Conservation (phyloP, 2,888 invertebrate species). For the Scaptomyza polygonia region DNA sequence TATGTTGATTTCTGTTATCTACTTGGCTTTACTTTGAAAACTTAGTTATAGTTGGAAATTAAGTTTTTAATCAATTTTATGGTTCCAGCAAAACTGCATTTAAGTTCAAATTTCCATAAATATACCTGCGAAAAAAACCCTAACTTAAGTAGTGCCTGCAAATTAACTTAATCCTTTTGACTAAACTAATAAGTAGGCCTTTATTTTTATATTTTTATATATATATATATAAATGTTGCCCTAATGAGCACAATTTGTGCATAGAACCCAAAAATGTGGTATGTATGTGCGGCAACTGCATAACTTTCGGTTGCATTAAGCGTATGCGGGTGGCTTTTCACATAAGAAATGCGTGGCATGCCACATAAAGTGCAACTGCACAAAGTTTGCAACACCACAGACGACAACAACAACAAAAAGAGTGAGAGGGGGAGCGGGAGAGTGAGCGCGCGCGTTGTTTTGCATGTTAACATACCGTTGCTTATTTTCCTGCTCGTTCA, state of each 20-base stretch:
- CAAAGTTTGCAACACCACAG: slow-evolving; percentile 26
- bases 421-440: background rate
- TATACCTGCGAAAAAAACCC: too few relatives aligned
- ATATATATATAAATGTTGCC: background rate
- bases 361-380: slow-evolving; percentile 44
- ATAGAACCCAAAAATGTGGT: slow-evolving; percentile 1
- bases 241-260: slow-evolving; percentile 13
- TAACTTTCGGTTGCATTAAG: slow-evolving; percentile 5
- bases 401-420: background rate
- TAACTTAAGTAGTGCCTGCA: background rate
- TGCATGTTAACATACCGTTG: slow-evolving; percentile 53
- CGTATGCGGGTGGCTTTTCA: slow-evolving; percentile 3
- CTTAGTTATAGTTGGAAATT: too few relatives aligned
- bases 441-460: too few relatives aligned
- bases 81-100: too few relatives aligned
- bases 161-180: background rate
- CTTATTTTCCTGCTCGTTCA: slow-evolving; percentile 14
- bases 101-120: too few relatives aligned
- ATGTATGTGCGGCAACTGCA: slow-evolving; percentile 2
- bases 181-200: background rate
- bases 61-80: too few relatives aligned
- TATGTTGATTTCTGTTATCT: background rate
- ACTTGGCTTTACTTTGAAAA: background rate
- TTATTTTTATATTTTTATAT: too few relatives aligned
- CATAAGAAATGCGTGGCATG: slow-evolving; percentile 42